A percentile compares a stretch with the other conserved stretches of the same genome.
Conservation (phyloP, 2,888 invertebrate species). For the Baronia brevicornis region DNA sequence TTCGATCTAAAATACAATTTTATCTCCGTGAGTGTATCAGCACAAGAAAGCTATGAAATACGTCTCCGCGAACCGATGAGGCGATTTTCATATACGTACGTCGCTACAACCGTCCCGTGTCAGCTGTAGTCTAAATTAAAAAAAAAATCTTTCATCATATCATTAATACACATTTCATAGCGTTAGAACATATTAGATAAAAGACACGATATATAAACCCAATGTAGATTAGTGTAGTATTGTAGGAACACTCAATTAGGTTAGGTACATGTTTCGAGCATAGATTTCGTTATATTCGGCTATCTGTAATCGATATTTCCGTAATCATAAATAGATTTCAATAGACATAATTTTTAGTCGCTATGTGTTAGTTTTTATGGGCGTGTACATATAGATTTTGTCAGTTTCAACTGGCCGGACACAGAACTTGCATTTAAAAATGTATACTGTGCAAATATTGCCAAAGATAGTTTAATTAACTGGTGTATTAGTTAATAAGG, state of each 20-base stretch:
- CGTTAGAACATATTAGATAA: slow-evolving; percentile 56
- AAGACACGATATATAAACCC: slow-evolving; percentile 53
- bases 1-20: too few relatives aligned
- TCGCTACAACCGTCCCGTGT: slow-evolving; percentile 23
- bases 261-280: slow-evolving; percentile 50
- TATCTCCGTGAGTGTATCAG: too few relatives aligned
- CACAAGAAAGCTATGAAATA: too few relatives aligned
- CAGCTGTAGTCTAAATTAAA: slow-evolving; percentile 37
- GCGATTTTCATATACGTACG: slow-evolving; percentile 16
- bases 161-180: slow-evolving; percentile 69
- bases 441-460: too few relatives aligned
- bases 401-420: too few relatives aligned
- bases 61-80: too few relatives aligned
- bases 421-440: too few relatives aligned
- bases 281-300: slow-evolving; percentile 22
- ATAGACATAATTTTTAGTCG: slow-evolving; percentile 18
- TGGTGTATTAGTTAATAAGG: too few relatives aligned
- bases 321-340: slow-evolving; percentile 5
- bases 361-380: too few relatives aligned
- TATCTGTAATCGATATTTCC: slow-evolving; percentile 12
- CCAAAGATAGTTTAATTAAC: too few relatives aligned
- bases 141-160: slow-evolving; percentile 66
- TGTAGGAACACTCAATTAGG: slow-evolving; percentile 40
- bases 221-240: slow-evolving; percentile 47
- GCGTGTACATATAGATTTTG: too few relatives aligned